Percentiles rank a stretch among this genome's conserved stretches.
phyloP scores from a whole-genome alignment of 2,113 vertebrate genomes.

The Probosciger aterrimus region DNA sequence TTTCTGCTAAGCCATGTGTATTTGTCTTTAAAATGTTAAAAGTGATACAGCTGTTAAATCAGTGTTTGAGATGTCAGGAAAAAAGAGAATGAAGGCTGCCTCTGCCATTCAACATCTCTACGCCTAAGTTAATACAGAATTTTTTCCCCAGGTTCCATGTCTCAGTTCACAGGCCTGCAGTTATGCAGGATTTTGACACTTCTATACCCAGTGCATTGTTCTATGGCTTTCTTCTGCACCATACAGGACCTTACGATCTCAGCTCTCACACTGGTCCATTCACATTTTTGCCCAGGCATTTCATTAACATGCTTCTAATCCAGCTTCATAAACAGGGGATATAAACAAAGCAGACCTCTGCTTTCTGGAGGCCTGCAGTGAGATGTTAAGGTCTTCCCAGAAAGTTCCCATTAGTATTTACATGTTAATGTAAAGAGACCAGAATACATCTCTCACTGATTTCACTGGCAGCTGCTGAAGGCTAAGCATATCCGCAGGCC shows the following conservation, averaged over 20 bases:
- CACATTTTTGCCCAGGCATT: neutral
- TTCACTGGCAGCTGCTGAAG: neutral
- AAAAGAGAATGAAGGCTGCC: neutral
- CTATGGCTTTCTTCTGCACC: neutral
- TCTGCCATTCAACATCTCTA: neutral
- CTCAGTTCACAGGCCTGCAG: neutral
- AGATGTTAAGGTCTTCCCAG: neutral
- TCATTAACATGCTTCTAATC: neutral
- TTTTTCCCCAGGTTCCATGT: neutral
- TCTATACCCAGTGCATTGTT: neutral
- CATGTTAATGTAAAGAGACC: neutral
- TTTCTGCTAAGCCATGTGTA: neutral
- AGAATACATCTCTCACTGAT: neutral
- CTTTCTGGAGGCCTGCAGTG: neutral
- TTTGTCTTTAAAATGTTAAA: neutral
- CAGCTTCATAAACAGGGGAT: neutral
- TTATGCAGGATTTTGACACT: neutral
- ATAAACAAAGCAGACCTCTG: neutral
- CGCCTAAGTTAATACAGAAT: neutral
- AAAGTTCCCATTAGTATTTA: neutral
- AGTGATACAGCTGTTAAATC: neutral
- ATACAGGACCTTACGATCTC: neutral
- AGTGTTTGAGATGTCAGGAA: neutral
- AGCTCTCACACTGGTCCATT: neutral
- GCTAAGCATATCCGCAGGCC: neutral